Evolutionary conservation across 2,888 invertebrate genomes (phyloP), one percentile per base, ranked within the genome.

Genomic region (Endomychus coccineus): DNA sequence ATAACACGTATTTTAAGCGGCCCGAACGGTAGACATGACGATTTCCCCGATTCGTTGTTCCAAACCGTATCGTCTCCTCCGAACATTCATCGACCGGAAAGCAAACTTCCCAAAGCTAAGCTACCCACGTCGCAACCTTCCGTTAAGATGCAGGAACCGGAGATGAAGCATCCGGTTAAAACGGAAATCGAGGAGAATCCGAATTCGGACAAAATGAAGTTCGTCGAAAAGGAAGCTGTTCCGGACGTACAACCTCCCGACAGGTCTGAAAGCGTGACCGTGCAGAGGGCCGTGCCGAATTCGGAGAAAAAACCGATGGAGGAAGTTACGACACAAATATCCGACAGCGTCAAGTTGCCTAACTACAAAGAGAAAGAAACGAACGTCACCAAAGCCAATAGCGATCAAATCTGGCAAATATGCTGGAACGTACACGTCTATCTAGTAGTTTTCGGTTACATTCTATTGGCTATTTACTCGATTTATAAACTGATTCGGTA

Each of bases 341-440:
- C 59, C 0, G 66, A 65, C 39, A 72, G 75, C 42, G 71, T 75
- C 19, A 78, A 77, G 56, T 54, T 77, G 34, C 74, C 74, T 0
- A 77, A 76, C 47, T 71, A 74, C 0, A 76, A 77, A 54, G 56
- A 59, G 32, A 56, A 64, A 42, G 58, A 60, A 15, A 44, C 48
- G 2, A 58, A 64, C 41, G 60, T 66, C 3, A 64, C 64, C 2
- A 54, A 61, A 41, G 63, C 64, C 4, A 60, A 58, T 22, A 55
- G 62, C 1, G 64, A 66, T 27, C 62, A 66, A 38, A 81, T 83
- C 0, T 86, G 87, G 82, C 77, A 83, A 0, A 80, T 87, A 46
- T 89, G 88, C 2, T 92, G 91, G 92, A 86, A 90, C 55, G 77
- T 91, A 5, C 92, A 94, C 60, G 83, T 92, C 3, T 94, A 92